Evolutionary conservation across 2,797 vertebrate species (phyloP), one percentile per base, ranked within the genome.

Genomic region (Sebastes kiyomatsui): DNA sequence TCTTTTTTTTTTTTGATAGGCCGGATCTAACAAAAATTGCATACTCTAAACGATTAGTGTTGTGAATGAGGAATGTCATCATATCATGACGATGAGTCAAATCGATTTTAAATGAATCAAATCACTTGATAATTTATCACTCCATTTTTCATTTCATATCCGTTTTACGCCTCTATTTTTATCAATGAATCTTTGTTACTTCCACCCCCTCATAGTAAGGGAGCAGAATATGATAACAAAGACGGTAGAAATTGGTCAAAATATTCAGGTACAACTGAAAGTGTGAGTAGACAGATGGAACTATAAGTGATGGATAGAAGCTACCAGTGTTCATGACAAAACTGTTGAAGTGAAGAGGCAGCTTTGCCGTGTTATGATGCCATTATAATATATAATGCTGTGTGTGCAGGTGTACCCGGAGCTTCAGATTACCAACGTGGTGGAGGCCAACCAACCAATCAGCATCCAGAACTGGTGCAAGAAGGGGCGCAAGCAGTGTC

Each of bases 391-490:
- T 16, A 7, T 22, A n/a, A 8, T 6, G 5, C 30, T 49, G 7
- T 80, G n/a, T 75, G 2, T 74, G 60, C 25, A 99, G 99, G 97
- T 99, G 80, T 99, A 99, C 75, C 97, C 98, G 68, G 97, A 98
- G 82, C 96, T 99, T 46, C 97, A 97, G 96, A 99, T 99, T 74
- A 99, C 98, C 3, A 99, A 99, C 0, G 98, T 99, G 9, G 97
- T 99, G 90, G 99, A 99, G 82, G 98, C 98, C 84, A 99, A 99
- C 84, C 96, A 98, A 88, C 97, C 97, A 0, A 90, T 98, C 90
- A 97, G 90, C 91, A 97, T 99, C 55, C 96, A 98, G 85, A 97
- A 96, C 91, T 99, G 99, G 99, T 99, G 98, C 94, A 97, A 97
- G 92, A 97, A 91, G 67, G 98, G 97, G 9, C 97, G 96, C 90